These are phyloP conservation scores for Microcebus lehilahytsara DNA, from an alignment of 2,113 vertebrate genomes.

Conservation along the genomic window DNA sequence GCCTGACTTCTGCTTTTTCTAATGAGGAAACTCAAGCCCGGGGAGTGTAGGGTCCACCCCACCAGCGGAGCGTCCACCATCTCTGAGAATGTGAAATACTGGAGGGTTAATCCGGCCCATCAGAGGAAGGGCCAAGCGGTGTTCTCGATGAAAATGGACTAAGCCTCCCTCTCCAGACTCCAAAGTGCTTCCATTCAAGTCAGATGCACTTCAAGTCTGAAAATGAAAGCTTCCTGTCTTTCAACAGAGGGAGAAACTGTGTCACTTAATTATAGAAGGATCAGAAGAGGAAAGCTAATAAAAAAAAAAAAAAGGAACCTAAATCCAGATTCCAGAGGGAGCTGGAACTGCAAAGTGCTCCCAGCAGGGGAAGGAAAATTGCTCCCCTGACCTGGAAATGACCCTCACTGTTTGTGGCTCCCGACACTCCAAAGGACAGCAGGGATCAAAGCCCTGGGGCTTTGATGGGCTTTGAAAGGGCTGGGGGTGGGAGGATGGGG, in stretches of 20 bases:
- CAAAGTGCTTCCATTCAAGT: background rate
- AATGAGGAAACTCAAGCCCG: background rate
- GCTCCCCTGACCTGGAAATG: background rate
- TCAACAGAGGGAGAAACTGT: background rate
- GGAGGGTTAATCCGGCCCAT: rapidly evolving
- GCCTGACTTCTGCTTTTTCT: background rate
- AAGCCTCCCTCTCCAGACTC: background rate
- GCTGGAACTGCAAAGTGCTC: background rate
- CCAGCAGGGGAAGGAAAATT: background rate
- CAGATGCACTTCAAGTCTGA: background rate
- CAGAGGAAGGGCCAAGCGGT: background rate
- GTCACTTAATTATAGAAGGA: background rate
- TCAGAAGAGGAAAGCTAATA: background rate
- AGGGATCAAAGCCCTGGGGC: background rate
- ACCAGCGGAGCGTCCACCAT: rapidly evolving
- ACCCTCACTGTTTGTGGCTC: background rate
- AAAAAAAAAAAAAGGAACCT: background rate
- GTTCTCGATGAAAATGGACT: rapidly evolving
- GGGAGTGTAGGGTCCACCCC: background rate
- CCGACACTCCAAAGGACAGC: background rate
- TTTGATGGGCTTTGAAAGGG: background rate
- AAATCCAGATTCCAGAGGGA: background rate
- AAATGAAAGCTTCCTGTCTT: background rate
- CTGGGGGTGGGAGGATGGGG: background rate
- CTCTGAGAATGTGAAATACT: background rate